Evolutionary conservation across 2,888 invertebrate genomes (phyloP).

Genomic region (Vesta saturnalis): DNA sequence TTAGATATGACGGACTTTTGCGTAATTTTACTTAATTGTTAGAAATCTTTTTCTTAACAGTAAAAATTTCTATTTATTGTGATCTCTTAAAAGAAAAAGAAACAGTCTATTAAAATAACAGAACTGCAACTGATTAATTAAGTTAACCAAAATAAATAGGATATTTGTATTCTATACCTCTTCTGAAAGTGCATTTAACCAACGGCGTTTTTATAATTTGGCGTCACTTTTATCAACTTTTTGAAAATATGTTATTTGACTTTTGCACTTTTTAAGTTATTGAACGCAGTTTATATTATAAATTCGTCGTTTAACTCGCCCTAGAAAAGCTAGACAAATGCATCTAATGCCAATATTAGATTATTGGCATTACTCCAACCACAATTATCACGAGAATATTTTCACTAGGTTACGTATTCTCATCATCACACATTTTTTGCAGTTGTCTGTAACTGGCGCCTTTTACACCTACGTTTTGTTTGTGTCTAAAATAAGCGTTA

Average conservation of each 20-base stretch:
- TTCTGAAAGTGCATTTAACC: slow-evolving; percentile 22
- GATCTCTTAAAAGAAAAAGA: too few relatives aligned
- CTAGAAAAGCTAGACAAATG: slow-evolving; percentile 24
- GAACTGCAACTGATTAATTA: neutral
- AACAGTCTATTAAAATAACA: neutral
- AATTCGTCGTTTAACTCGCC: slow-evolving; percentile 13
- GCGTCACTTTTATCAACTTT: slow-evolving; percentile 26
- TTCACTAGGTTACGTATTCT: slow-evolving; percentile 30
- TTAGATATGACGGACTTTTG: too few relatives aligned
- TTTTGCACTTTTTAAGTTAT: slow-evolving; percentile 13
- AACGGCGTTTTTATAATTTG: neutral
- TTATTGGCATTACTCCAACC: slow-evolving; percentile 25
- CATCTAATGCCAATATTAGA: slow-evolving; percentile 35
- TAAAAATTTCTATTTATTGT: too few relatives aligned
- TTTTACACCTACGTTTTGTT: slow-evolving; percentile 35
- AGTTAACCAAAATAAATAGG: neutral
- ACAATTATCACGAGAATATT: slow-evolving; percentile 30
- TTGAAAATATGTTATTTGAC: neutral
- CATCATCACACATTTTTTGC: slow-evolving; percentile 27
- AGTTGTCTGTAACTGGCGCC: slow-evolving; percentile 34
- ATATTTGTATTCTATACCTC: neutral
- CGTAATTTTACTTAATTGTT: too few relatives aligned
- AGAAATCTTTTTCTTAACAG: too few relatives aligned
- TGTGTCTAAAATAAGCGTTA: slow-evolving; percentile 29
- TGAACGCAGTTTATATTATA: slow-evolving; percentile 20